Evolutionary conservation across 2,113 vertebrate genomes (phyloP), one percentile per base, ranked within the genome.

Genomic region (Gallinago media): DNA sequence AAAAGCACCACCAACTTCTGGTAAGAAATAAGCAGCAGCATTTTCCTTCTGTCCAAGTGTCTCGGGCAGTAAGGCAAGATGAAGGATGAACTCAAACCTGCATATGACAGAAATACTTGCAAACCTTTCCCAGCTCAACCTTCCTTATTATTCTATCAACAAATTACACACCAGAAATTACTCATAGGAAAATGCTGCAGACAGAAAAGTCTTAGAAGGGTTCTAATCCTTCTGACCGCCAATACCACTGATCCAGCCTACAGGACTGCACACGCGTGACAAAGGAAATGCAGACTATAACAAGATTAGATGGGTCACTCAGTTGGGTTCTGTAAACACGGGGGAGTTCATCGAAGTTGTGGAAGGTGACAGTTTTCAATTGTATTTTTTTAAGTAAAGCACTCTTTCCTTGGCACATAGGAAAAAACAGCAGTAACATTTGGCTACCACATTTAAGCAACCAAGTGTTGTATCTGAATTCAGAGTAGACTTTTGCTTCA

Each of bases 201-300:
- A 67, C 4, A 6, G 56, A 74, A 63, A 36, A 71, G 20, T 32
- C 50, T 61, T 32, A 38, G 52, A 21, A 72, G 82, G 40, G 13
- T 42, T 42, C 40, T 42, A 42, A 42, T 15, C 40, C 40, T 42
- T 42, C 40, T 42, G 23, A 50, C 31, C 63, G 18, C 34, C 47
- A 42, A 46, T 2, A 23, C 2, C 62, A 47, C 40, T 61, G 10
- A 40, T 3, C 31, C 38, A 85, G 58, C 29, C 81, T 46, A 6
- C 0, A 58, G 55, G 59, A 21, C 44, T 76, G 63, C 14, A 19
- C 26, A 34, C 2, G 25, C 1, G 0, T 2, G 13, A 63, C 34
- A 88, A 66, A 81, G 32, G 34, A 31, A 62, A 36, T 11, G 55
- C 29, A 62, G 22, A 12, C 4, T 42, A 26, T 32, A 94, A 38